Evolutionary conservation across 2,888 invertebrate species (phyloP).

Genomic region (Pterostichus madidus): DNA sequence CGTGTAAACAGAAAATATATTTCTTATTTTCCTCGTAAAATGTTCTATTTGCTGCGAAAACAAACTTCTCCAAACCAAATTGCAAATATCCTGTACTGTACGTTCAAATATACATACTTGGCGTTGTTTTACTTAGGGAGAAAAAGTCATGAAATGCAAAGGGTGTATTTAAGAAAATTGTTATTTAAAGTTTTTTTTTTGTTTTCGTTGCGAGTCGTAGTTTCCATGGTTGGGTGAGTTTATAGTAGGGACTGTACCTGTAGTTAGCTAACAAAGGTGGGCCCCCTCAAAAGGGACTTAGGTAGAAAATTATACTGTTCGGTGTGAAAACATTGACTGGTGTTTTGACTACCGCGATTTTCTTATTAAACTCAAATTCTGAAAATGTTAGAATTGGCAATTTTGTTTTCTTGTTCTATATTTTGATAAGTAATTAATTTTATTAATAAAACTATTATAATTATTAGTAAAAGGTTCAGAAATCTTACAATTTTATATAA

Average conservation of each 20-base stretch:
- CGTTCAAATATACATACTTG: conserved; percentile 2
- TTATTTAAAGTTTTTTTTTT: conserved; percentile 28
- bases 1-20: conserved; percentile 41
- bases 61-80: conserved; percentile 1
- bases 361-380: background rate
- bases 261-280: conserved; percentile 56
- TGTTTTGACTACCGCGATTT: no score
- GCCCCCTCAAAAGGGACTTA: conserved; percentile 15
- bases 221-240: conserved; percentile 29
- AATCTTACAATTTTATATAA: no score
- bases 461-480: no score
- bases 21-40: conserved; percentile 24
- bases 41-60: conserved; percentile 1
- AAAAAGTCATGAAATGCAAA: background rate
- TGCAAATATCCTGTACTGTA: conserved; percentile 33
- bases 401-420: background rate
- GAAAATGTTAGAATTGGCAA: no score
- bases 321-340: conserved; percentile 48
- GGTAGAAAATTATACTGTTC: conserved; percentile 55
- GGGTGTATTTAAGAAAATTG: conserved; percentile 40
- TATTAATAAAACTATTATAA: no score
- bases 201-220: conserved; percentile 14
- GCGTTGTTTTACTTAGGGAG: conserved; percentile 2
- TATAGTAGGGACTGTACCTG: conserved; percentile 34
- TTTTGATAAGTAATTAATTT: background rate